Evolutionary conservation across 2,113 vertebrate genomes (phyloP), one percentile per base, ranked within the genome.

Genomic region (Athene cunicularia): DNA sequence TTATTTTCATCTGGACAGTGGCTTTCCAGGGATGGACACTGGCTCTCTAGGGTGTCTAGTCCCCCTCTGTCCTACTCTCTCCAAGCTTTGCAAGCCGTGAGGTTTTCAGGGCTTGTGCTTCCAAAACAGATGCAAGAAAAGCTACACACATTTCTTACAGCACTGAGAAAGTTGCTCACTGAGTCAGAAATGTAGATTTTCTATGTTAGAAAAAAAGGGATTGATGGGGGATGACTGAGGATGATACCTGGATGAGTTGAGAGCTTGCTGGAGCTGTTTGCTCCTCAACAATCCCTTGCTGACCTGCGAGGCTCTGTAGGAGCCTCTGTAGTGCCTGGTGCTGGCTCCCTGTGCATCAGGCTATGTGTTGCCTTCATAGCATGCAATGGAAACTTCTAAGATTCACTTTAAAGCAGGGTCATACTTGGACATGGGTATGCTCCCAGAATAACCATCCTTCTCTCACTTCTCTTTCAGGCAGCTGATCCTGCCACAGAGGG

Each of bases 381-480:
- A 67, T 1, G 6, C 35, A 37, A 18, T 1, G n/a, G 47, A 39
- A 81, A 41, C 6, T 1, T n/a, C 27, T 12, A 70, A 55, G 64
- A 81, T 35, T 9, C 12, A 16, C 28, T 73, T 64, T 35, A 64
- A 82, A 82, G 20, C 21, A n/a, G 16, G 5, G 5, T 10, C 19
- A 4, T 41, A 37, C 4, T 4, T 19, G 9, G 37, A 47, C 20
- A 50, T 12, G 14, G 3, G 0, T 53, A 5, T 30, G 27, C 6
- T 73, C 28, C 11, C n/a, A 58, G 53, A 86, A 91, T 90, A 91
- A 91, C 58, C 18, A 47, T 12, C 23, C 9, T 81, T 68, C 64
- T 72, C 59, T 70, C 11, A 3, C 8, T 53, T 90, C 74, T 71
- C 52, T 95, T 97, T 67, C 87, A 97, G 97, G 47, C 24, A 55